Evolutionary conservation across 1,140 invertebrate genomes (phyloP), one percentile per base, ranked within the genome.

Genomic region (Drosophila ercepeae): DNA sequence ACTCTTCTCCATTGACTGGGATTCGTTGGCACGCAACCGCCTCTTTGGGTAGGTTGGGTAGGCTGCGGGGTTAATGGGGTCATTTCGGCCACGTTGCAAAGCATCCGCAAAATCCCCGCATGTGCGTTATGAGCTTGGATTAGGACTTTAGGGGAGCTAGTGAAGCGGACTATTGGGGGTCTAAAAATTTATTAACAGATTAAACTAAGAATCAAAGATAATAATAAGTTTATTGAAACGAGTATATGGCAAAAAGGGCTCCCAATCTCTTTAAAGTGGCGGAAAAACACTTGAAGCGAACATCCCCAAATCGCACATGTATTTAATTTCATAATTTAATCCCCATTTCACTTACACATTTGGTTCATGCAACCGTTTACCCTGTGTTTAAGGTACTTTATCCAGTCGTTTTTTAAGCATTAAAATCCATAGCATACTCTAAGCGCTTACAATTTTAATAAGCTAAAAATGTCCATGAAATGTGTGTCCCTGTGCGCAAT

Each of bases 391-490:
- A 23, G 34, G 58, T 49, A 16, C 21, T 44, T 60, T 64, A 39
- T 78, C 50, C 44, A 57, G 58, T 21, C 11, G 29, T n/a, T n/a
- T n/a, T n/a, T n/a, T n/a, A 46, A 13, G 13, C 61, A 16, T 41
- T 9, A 71, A 75, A 79, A 64, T 49, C 63, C 36, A 50, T 41
- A 55, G 60, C 51, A 78, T 39, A 54, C 58, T 59, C 68, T 75
- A 57, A 59, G 64, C 16, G 39, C 55, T 55, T 59, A 41, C 68
- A 67, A 49, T 78, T 78, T 78, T 68, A 73, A 73, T 69, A 72
- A 72, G 67, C 75, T 55, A 54, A 65, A 76, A 67, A 77, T 77
- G 58, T 63, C 49, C 53, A 69, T 74, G 18, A 69, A 74, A 63
- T 65, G 41, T 51, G 53, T 69, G 64, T 16, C 44, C 25, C 63